These are phyloP conservation scores for Campoletis sonorensis DNA, from an alignment of 1,140 invertebrate genomes.

Conservation along the genomic window DNA sequence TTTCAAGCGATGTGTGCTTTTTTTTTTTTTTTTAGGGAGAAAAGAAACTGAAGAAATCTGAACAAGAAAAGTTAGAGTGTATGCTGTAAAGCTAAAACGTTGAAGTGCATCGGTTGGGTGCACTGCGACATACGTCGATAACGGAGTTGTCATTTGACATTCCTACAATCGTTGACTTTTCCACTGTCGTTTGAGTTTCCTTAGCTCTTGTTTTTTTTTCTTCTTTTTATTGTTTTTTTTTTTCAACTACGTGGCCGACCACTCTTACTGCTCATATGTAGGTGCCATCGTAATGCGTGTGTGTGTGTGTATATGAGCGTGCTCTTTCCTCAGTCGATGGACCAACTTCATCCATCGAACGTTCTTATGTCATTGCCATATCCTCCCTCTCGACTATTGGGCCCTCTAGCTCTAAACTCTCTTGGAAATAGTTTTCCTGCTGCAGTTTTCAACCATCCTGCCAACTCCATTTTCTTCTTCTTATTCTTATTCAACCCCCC, in stretches of 20 bases:
- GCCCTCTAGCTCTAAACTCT: slow-evolving; percentile 18
- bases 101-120: background rate
- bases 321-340: slow-evolving; percentile 6
- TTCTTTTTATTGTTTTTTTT: too few relatives aligned
- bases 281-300: background rate
- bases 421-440: slow-evolving; percentile 35
- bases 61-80: background rate
- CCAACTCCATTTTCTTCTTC: background rate
- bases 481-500: background rate
- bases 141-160: slow-evolving; percentile 51
- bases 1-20: too few relatives aligned
- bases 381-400: slow-evolving; percentile 27
- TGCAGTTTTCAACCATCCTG: slow-evolving; percentile 23
- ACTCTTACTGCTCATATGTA: background rate
- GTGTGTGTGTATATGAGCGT: background rate
- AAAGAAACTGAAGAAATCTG: background rate
- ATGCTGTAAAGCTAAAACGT: background rate
- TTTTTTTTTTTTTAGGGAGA: too few relatives aligned
- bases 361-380: slow-evolving; percentile 41
- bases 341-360: slow-evolving; percentile 43
- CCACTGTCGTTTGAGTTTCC: slow-evolving; percentile 53
- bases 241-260: slow-evolving; percentile 9
- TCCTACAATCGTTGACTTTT: slow-evolving; percentile 35
- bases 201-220: slow-evolving; percentile 30
- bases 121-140: slow-evolving; percentile 13